Conservation (phyloP, 1,140 invertebrate species). For the Brachionus sp. region DNA sequence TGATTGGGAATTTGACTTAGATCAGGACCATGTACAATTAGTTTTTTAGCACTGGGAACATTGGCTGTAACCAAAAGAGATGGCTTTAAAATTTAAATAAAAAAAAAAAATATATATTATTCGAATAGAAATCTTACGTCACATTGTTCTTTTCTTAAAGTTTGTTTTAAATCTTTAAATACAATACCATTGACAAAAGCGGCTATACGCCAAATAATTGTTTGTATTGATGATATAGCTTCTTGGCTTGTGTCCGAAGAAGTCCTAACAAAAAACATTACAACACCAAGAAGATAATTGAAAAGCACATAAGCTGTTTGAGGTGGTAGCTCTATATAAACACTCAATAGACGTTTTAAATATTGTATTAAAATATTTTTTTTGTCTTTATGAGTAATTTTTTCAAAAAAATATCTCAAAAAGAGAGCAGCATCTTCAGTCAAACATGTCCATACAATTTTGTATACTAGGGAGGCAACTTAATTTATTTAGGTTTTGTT, state of each 20-base stretch:
- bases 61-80: conserved; percentile 94
- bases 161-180: conserved; percentile 99
- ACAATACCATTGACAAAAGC: conserved; percentile 94
- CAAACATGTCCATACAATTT: conserved; percentile 89
- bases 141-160: conserved; percentile 95
- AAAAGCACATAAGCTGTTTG: conserved; percentile 97
- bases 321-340: conserved; percentile 79
- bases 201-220: conserved; percentile 93
- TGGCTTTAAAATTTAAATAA: conserved; percentile 61
- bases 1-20: conserved; percentile 93
- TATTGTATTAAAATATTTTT: conserved; percentile 89
- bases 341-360: conserved; percentile 84
- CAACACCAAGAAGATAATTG: conserved; percentile 96
- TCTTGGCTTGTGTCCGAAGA: conserved; percentile 89
- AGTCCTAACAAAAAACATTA: conserved; percentile 96
- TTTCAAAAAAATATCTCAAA: conserved; percentile 87
- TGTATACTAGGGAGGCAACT: conserved; percentile 56
- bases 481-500: not conserved
- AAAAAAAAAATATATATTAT: not conserved
- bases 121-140: conserved; percentile 66
- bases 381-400: conserved; percentile 82
- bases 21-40: conserved; percentile 91
- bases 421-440: conserved; percentile 96
- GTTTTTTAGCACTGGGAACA: conserved; percentile 97
- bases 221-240: conserved; percentile 84